These are phyloP conservation scores for Epirrita christyi DNA, from an alignment of 2,888 invertebrate genomes.

Conservation along the genomic window DNA sequence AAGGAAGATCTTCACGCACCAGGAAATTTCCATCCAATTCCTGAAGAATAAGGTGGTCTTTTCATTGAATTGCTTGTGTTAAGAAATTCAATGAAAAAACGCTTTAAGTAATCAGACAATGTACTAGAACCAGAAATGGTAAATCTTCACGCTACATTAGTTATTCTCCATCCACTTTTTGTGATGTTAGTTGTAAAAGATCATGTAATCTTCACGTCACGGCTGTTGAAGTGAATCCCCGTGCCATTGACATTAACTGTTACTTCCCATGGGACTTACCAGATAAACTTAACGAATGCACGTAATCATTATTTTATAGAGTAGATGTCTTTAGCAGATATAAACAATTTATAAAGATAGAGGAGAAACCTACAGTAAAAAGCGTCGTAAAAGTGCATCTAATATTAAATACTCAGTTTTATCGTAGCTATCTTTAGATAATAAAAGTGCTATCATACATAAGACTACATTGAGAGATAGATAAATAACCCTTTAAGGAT, in stretches of 20 bases:
- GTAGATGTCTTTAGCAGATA: conserved; percentile 1
- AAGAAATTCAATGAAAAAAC: not conserved
- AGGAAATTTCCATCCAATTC: too few species aligned
- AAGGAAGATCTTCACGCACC: too few species aligned
- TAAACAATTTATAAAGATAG: too few species aligned
- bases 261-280: conserved; percentile 28
- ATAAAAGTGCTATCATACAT: too few species aligned
- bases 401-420: too few species aligned
- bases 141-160: conserved; percentile 18
- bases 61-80: too few species aligned
- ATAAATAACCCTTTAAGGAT: too few species aligned
- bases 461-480: too few species aligned
- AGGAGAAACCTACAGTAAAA: too few species aligned
- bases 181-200: conserved; percentile 19
- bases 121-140: conserved; percentile 18
- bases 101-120: conserved; percentile 6
- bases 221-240: conserved; percentile 33
- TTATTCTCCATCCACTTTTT: conserved; percentile 18
- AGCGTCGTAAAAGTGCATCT: too few species aligned
- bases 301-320: conserved; percentile 13
- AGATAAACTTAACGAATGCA: conserved; percentile 15
- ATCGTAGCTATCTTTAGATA: too few species aligned
- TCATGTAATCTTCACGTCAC: conserved; percentile 26
- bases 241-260: conserved; percentile 36
- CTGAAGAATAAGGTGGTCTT: too few species aligned